Evolutionary conservation across 2,113 vertebrate genomes (phyloP), one percentile per base, ranked within the genome.

Genomic region (Peromyscus californicus): DNA sequence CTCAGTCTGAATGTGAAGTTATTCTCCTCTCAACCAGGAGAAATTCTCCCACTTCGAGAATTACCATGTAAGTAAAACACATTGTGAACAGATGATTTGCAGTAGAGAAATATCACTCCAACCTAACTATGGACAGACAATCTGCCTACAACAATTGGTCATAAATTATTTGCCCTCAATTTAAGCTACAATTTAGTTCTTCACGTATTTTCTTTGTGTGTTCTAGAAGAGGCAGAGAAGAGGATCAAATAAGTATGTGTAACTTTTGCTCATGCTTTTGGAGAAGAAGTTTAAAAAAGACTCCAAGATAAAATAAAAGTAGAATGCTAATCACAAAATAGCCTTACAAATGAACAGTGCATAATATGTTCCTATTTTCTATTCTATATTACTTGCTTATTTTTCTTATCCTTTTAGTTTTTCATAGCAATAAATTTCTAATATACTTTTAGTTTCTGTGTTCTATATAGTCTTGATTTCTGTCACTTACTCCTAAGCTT

Each of bases 351-450:
- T 7, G 13, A 8, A 89, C 74, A 48, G 7, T 65, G 0, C 42
- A 51, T 45, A 4, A 54, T 69, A 63, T 86, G 86, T 96, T 91
- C 12, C 48, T 83, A 4, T 19, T 96, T 86, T 93, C 13, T 76
- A 36, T 63, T 69, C 5, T 4, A 74, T 54, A 79, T 72, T 88
- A 17, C 4, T 82, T 87, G 13, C 19, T 82, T 19, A 2, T 1
- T 16, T 72, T 82, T n/a, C 57, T n/a, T 42, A 1, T 86, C 0
- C 31, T 90, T 83, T 95, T 70, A 70, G 21, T 24, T 75, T 92
- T 93, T 89, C 26, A 42, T 59, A 4, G 2, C 29, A 59, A 4
- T 69, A 70, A 85, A 84, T 88, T 93, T 45, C 3, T n/a, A 95
- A 93, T 45, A n/a, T 70, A 5, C 39, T 91, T 90, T 96, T 31